Conservation (phyloP, 2,888 invertebrate species). For the Lithophane semibrunnea region DNA sequence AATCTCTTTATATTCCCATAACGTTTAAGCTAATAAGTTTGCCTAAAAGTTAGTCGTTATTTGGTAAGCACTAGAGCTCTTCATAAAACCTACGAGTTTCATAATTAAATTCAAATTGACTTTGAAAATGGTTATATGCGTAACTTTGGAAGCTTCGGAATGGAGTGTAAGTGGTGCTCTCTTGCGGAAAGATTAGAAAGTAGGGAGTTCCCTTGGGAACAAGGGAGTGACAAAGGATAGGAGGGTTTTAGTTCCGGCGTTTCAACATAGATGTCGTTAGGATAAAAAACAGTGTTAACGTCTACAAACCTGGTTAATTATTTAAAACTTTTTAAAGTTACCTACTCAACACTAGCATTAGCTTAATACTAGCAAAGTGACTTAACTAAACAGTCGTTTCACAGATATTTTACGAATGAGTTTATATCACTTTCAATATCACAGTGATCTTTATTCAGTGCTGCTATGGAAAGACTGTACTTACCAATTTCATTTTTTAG, state of each 20-base stretch:
- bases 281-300: background rate
- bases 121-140: slow-evolving; percentile 19
- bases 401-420: no score
- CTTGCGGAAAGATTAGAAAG: slow-evolving; percentile 65
- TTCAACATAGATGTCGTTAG: slow-evolving; percentile 75
- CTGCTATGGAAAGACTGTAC: no score
- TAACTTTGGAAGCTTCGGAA: background rate
- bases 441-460: no score
- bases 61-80: slow-evolving; percentile 19
- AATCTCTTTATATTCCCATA: slow-evolving; percentile 40
- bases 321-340: background rate
- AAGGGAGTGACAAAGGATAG: slow-evolving; percentile 36
- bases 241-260: slow-evolving; percentile 61
- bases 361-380: no score
- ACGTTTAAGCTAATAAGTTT: slow-evolving; percentile 22
- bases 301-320: background rate
- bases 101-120: slow-evolving; percentile 37
- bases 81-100: slow-evolving; percentile 23
- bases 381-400: no score
- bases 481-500: no score
- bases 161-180: slow-evolving; percentile 62
- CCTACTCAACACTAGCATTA: no score
- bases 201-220: slow-evolving; percentile 69
- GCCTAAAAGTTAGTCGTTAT: slow-evolving; percentile 11
- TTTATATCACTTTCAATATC: no score